A percentile compares a stretch with the other conserved stretches of the same genome.
phyloP scores from a whole-genome alignment of 2,113 vertebrate species.

The Centropus bengalensis region DNA sequence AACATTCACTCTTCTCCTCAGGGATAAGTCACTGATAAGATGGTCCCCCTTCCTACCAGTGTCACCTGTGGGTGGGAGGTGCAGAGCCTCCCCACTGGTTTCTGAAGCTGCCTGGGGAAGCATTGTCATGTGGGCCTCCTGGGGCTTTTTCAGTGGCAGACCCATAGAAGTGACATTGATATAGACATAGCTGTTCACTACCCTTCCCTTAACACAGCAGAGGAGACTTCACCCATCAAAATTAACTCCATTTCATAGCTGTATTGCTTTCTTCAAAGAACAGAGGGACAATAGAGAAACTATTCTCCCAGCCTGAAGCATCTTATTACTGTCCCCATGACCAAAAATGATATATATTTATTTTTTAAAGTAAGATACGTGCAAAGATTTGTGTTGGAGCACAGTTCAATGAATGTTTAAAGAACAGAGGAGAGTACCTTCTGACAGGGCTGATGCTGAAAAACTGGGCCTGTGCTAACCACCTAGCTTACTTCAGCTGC shows the following conservation, averaged over 20 bases:
- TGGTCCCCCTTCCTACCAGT: not conserved
- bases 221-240: not conserved
- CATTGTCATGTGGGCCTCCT: fast-evolving
- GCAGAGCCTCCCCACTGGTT: not conserved
- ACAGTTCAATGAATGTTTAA: not conserved
- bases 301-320: not conserved
- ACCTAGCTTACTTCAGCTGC: not conserved
- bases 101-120: not conserved
- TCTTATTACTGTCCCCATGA: not conserved
- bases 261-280: not conserved
- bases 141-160: not conserved
- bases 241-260: not conserved
- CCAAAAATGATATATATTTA: not conserved
- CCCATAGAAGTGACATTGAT: not conserved
- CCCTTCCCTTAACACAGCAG: not conserved
- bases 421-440: not conserved
- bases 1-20: not conserved
- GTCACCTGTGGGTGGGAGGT: not conserved
- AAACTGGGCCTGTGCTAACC: not conserved
- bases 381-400: not conserved
- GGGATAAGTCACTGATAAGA: not conserved
- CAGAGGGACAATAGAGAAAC: not conserved
- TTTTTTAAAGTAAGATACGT: not conserved
- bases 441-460: not conserved
- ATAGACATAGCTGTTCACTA: not conserved